These are phyloP conservation scores for Rhea pennata DNA, from an alignment of 2,113 vertebrate species.

Conservation along the genomic window DNA sequence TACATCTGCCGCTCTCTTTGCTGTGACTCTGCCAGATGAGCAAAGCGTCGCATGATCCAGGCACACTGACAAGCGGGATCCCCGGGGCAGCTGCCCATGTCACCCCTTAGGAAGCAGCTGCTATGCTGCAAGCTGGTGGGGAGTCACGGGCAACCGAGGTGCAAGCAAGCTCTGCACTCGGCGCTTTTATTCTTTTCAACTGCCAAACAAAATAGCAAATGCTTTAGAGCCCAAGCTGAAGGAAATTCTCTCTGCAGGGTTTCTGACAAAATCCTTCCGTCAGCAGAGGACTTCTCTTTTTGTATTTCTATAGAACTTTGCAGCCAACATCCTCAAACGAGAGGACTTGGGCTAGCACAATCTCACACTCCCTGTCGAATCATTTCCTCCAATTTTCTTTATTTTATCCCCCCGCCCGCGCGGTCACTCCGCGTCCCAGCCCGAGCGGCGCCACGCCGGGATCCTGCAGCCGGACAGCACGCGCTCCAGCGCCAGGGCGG, in stretches of 20 bases:
- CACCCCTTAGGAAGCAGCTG: not conserved
- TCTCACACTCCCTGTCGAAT: not conserved
- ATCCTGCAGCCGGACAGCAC: too few species aligned
- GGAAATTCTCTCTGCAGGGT: not conserved
- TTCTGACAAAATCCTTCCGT: not conserved
- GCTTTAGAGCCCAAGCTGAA: not conserved
- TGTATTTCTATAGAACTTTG: not conserved
- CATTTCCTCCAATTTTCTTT: fast-evolving
- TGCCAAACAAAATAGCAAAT: not conserved
- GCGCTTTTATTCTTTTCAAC: not conserved
- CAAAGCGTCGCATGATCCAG: fast-evolving
- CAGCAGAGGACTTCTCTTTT: not conserved
- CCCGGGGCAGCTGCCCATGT: not conserved
- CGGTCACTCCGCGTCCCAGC: not conserved
- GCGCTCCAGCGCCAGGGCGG: too few species aligned
- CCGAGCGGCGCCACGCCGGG: not conserved
- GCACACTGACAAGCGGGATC: not conserved
- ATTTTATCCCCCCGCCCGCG: fast-evolving
- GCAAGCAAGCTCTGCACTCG: not conserved
- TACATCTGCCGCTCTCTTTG: not conserved
- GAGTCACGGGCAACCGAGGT: not conserved
- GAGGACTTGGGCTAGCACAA: not conserved
- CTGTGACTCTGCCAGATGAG: fast-evolving
- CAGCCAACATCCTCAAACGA: not conserved
- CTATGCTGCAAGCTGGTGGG: not conserved